Base-by-base conservation (phyloP, 1,140 invertebrate species). In the Mamestra configurata region DNA sequence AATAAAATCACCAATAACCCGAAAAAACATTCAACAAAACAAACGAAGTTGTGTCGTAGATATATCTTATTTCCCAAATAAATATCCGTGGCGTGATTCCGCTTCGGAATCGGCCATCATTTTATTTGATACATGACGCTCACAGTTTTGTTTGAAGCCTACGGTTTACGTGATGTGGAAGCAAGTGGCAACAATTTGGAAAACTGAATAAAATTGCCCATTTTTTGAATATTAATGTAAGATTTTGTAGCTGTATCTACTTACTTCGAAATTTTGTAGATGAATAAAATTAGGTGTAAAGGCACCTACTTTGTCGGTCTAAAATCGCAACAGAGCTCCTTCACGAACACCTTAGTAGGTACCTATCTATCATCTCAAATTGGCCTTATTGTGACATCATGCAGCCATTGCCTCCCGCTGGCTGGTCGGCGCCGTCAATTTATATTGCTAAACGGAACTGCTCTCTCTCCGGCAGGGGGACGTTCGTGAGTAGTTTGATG, bases 381-480 rank as follows among this genome's bases (percentile, higher is more conserved):
- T 76, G 40, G 57, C 22, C 22, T 76, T 76, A 76, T 76, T 64
- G 73, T 64, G 73, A 76, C 57, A 51, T 75, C 72, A 61, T 76
- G 27, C 57, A 59, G 55, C 18, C 15, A 37, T 59, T 35, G 46
- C 46, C 70, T 24, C 40, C 49, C 55, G 1, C 35, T 55, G 40
- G 13, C 20, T 61, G 55, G 77, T 81, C 73, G 73, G 55, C 77
- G 51, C 49, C 78, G 75, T 83, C 86, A 84, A 84, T 85, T 88
- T 88, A 86, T 84, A 80, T 80, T 80, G 81, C 82, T 84, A 84
- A 85, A 82, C 82, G 79, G 80, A 87, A 86, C 82, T 81, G 27
- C 27, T 31, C 1, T 70, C 79, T 88, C 79, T 85, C 79, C 82
- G 82, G 82, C n/a, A 81, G 79, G 79, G 79, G 82, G 81, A 81